A percentile compares a stretch with the other conserved stretches of the same genome.
phyloP scores from a whole-genome alignment of 2,797 vertebrate genomes.

The Pitangus sulphuratus region DNA sequence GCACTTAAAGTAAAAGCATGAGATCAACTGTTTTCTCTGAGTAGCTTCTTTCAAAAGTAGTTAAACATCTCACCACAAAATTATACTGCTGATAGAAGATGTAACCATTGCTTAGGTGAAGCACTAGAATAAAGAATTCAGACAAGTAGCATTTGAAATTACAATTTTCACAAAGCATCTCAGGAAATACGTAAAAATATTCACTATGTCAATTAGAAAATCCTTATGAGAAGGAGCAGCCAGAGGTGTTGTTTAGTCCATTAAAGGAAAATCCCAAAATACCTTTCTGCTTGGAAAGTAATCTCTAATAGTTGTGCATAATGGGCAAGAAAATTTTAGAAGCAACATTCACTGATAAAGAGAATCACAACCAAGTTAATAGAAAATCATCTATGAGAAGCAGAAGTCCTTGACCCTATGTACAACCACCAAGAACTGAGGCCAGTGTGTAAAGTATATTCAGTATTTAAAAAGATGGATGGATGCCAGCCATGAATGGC shows the following conservation, averaged over 20 bases:
- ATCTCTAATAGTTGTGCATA: neutral
- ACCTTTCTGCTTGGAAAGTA: fast-evolving
- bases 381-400: neutral
- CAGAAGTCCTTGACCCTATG: neutral
- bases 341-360: neutral
- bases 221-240: neutral
- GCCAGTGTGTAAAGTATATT: neutral
- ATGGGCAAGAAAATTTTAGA: fast-evolving
- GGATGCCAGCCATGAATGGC: neutral
- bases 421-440: neutral
- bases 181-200: neutral
- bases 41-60: neutral
- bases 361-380: neutral
- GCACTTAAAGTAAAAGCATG: neutral
- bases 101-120: neutral
- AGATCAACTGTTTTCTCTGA: neutral
- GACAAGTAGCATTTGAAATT: neutral
- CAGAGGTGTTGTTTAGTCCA: neutral
- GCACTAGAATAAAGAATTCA: neutral
- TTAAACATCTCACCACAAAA: neutral
- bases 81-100: neutral
- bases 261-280: neutral
- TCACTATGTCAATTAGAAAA: neutral
- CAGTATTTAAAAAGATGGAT: neutral
- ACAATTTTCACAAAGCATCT: neutral